These are phyloP conservation scores for Saxidomus purpurata DNA, from an alignment of 1,140 invertebrate species.

Conservation along the genomic window DNA sequence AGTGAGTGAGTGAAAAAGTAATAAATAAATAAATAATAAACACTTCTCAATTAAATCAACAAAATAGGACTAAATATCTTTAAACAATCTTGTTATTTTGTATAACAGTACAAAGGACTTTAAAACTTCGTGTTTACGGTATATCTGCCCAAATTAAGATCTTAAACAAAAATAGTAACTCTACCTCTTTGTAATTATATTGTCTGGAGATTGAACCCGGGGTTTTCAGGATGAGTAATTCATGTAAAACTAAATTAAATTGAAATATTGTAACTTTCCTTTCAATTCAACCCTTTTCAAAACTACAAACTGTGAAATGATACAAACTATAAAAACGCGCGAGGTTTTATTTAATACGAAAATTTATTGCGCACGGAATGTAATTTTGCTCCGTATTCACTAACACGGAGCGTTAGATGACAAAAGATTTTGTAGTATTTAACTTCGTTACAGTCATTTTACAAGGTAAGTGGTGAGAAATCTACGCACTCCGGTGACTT, in stretches of 20 bases:
- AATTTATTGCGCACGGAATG: not conserved
- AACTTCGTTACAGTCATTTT: not conserved
- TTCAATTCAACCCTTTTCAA: not conserved
- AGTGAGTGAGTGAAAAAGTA: constrained; percentile 61
- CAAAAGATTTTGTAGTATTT: constrained; percentile 10
- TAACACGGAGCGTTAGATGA: not conserved
- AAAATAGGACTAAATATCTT: no score
- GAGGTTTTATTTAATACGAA: constrained; percentile 7
- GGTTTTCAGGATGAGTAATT: not conserved
- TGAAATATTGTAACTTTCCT: constrained; percentile 19
- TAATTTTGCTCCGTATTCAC: not conserved
- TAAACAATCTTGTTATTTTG: no score
- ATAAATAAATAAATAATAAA: not conserved
- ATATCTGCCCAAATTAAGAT: no score
- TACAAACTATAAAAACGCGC: constrained; percentile 4
- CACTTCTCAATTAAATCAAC: no score
- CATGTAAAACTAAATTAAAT: constrained; percentile 21
- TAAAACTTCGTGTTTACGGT: no score
- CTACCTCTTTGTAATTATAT: not conserved
- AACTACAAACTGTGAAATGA: constrained; percentile 7
- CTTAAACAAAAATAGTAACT: not conserved
- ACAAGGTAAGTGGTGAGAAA: not conserved
- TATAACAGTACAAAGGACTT: no score
- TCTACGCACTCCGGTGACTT: not conserved
- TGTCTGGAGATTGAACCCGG: not conserved